Evolutionary conservation across 2,888 invertebrate genomes (phyloP).

Genomic region (Schizotus pectinicornis): DNA sequence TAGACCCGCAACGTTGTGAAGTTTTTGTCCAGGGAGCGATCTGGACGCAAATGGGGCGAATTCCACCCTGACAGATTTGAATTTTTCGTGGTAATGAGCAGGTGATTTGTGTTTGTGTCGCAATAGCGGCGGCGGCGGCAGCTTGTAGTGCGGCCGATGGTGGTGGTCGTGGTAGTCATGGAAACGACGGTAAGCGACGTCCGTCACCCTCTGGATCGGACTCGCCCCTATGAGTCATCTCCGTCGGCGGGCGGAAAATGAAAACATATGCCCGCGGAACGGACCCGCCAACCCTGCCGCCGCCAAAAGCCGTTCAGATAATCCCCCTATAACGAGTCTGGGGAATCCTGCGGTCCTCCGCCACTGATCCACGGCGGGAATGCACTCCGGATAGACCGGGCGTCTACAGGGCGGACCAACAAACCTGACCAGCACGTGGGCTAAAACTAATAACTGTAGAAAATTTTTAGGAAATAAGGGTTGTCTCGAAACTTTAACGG

Average conservation of each 20-base stretch:
- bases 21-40: no score
- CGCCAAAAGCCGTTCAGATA: constrained; percentile 33
- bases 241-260: constrained; percentile 30
- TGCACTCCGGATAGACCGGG: no score
- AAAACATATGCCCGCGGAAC: constrained; percentile 32
- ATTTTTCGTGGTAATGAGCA: constrained; percentile 19
- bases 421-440: no score
- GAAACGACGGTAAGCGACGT: constrained; percentile 16
- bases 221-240: constrained; percentile 33
- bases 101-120: constrained; percentile 23
- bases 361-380: constrained; percentile 16
- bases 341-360: constrained; percentile 25
- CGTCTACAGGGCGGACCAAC: no score
- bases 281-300: constrained; percentile 25
- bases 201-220: constrained; percentile 20
- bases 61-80: background rate
- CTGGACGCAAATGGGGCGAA: no score
- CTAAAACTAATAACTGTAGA: no score
- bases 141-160: constrained; percentile 11
- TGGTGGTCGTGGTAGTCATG: constrained; percentile 18
- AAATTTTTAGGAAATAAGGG: no score
- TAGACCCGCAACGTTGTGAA: no score
- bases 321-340: constrained; percentile 30
- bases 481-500: no score
- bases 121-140: constrained; percentile 3